Conservation (phyloP, 1,140 invertebrate genomes). For the Eupeodes corollae region DNA sequence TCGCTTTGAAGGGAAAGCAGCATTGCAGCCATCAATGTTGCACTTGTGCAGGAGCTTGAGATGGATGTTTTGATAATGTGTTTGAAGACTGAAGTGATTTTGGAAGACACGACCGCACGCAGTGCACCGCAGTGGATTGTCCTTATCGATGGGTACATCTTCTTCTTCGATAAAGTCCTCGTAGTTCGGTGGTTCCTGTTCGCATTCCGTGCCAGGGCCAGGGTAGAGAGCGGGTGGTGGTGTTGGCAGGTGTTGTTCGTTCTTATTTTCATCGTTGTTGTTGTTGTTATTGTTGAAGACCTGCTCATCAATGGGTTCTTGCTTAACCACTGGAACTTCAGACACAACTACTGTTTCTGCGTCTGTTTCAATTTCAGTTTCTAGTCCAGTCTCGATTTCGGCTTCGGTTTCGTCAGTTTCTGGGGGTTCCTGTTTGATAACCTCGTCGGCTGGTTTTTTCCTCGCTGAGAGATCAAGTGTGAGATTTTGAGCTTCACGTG, state of each 20-base stretch:
- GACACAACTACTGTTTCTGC: not conserved
- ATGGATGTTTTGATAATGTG: constrained; percentile 92
- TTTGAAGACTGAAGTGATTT: constrained; percentile 90
- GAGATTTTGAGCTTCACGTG: constrained; percentile 2
- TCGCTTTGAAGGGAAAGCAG: constrained; percentile 88
- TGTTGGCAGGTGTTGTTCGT: not conserved
- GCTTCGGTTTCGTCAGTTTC: constrained; percentile 4
- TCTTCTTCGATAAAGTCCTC: constrained; percentile 37
- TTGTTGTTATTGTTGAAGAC: constrained; percentile 1
- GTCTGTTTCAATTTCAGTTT: constrained; percentile 3
- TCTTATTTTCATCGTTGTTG: constrained; percentile 4
- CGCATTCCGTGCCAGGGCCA: not conserved
- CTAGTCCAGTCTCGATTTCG: not conserved
- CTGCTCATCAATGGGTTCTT: constrained; percentile 25
- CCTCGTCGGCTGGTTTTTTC: not conserved
- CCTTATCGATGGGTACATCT: constrained; percentile 75
- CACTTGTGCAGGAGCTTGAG: constrained; percentile 94
- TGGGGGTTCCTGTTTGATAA: not conserved
- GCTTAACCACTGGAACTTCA: constrained; percentile 16
- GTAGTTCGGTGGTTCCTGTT: not conserved
- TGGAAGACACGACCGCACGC: constrained; percentile 90
- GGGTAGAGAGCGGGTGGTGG: not conserved
- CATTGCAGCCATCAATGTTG: constrained; percentile 90
- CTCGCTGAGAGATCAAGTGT: constrained; percentile 6
- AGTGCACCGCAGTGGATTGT: constrained; percentile 62